Base-by-base conservation (phyloP, 2,888 invertebrate genomes). In the Alloplasta piceator region DNA sequence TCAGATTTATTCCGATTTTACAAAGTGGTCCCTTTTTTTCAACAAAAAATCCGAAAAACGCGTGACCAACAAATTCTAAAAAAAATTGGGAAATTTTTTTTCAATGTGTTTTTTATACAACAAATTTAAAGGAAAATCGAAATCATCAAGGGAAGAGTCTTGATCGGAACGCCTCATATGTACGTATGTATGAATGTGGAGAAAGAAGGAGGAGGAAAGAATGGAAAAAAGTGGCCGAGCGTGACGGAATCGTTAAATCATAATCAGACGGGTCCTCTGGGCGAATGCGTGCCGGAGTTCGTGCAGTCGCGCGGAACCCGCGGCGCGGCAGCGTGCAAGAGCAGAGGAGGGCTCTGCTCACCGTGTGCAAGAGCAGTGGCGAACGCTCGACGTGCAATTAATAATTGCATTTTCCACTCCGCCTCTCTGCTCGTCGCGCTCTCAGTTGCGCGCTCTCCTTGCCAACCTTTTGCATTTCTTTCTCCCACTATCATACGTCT, bases 211-310 rank as follows among this genome's bases (percentile, higher is more conserved):
- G n/a, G 67, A 56, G 66, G 55, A 63, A 79, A 74, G 61, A 72
- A 77, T 61, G 46, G 39, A 81, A 81, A 83, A 77, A 78, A 79
- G 75, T 84, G 78, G 77, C 83, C 79, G 72, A 82, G 83, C 86
- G 86, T 84, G 83, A 86, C 86, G 84, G 80, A 85, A 87, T 87
- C 86, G 85, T 85, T 85, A 85, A 87, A 87, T 87, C 85, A 85
- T 86, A 86, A 87, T 87, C 86, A 84, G 82, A 67, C 82, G 72
- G 56, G 66, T 46, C 78, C 26, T 26, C 77, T 83, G 79, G 70
- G 82, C 72, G 78, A 63, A 55, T 75, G 70, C 55, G 66, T 56
- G 73, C 64, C 10, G 50, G 78, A 67, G 72, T 72, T 77, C 60
- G 74, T 79, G 83, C 83, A 80, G 82, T 86, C 84, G 84, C 83